Base-by-base conservation (phyloP, 1,140 invertebrate species). In the Pararge aegeria region DNA sequence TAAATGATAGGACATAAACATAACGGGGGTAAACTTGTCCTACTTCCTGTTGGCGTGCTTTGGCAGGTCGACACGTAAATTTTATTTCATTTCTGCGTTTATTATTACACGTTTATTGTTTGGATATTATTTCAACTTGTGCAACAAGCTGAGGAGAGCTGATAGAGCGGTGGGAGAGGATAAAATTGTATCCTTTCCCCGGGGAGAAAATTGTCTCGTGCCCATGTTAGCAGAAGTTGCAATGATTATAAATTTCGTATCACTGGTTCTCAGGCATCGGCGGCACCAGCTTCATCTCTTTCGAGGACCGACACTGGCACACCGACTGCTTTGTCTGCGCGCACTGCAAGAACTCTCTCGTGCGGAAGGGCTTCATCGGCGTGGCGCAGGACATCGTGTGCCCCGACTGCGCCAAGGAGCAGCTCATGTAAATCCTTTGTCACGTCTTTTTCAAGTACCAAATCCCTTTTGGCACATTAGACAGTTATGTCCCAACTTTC, bases 281-380 rank as follows among this genome's bases (percentile, higher is more conserved):
- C 72, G 98, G 98, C 76, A 99, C 98, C 37, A 97, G 98, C 73
- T 99, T 99, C 93, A 99, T 99, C 90, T 99, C 97, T 38, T 99
- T 99, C 91, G 98, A 99, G 89, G 98, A 99, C 91, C 95, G 98
- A 64, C 98, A 99, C 90, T 99, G 99, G 99, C 98, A 99, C 92
- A 99, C 99, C 90, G 97, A 99, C 89, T 99, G 99, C 92, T 99
- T 99, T 93, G 96, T 97, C 85, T 99, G 98, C 91, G 96, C 97
- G 73, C 94, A 95, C 67, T 99, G 99, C 93, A 95, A 97, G 80
- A 94, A 95, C 44, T 98, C 97, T 40, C 93, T 99, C 73, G 98
- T 99, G 18, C 98, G 98, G 60, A 96, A 97, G 80, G 99, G 98
- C 61, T 99, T 99, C 92, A 99, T 99, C 90, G 99, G 98, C 75